Evolutionary conservation across 2,888 invertebrate species (phyloP).

Genomic region (Oligia latruncula): DNA sequence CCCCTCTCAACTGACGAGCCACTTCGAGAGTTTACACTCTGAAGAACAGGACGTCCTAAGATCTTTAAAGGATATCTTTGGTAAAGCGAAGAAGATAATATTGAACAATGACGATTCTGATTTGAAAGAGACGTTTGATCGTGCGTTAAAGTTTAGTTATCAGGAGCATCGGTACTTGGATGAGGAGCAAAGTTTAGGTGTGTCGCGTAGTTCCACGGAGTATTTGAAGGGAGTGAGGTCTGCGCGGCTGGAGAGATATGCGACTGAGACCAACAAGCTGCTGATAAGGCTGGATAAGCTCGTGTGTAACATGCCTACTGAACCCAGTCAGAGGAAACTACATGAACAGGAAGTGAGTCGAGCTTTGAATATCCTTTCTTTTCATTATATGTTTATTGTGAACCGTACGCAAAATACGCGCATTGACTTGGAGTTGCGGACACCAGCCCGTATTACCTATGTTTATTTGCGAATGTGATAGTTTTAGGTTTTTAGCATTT

Average conservation of each 20-base stretch:
- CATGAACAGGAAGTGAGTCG: constrained; percentile 91
- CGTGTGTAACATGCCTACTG: constrained; percentile 94
- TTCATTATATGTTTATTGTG: neutral
- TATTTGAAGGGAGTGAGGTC: constrained; percentile 93
- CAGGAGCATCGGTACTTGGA: constrained; percentile 79
- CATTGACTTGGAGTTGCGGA: too few species aligned
- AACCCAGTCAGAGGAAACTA: constrained; percentile 93
- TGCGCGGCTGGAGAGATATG: constrained; percentile 94
- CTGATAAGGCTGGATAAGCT: constrained; percentile 98
- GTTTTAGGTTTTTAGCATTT: neutral
- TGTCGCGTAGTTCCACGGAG: constrained; percentile 92
- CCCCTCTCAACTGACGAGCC: constrained; percentile 94
- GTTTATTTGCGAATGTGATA: neutral
- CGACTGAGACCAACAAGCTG: constrained; percentile 98
- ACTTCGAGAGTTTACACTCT: constrained; percentile 97
- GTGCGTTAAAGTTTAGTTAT: constrained; percentile 85
- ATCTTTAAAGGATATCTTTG: constrained; percentile 95
- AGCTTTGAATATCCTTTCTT: neutral
- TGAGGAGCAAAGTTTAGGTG: constrained; percentile 92
- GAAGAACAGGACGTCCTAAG: constrained; percentile 96
- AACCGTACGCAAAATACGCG: neutral
- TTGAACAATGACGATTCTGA: constrained; percentile 89
- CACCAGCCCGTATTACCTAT: too few species aligned
- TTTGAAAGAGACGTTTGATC: constrained; percentile 90
- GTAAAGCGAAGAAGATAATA: constrained; percentile 95